These are phyloP conservation scores for Lemur catta DNA, from an alignment of 2,797 vertebrate genomes.

Conservation along the genomic window DNA sequence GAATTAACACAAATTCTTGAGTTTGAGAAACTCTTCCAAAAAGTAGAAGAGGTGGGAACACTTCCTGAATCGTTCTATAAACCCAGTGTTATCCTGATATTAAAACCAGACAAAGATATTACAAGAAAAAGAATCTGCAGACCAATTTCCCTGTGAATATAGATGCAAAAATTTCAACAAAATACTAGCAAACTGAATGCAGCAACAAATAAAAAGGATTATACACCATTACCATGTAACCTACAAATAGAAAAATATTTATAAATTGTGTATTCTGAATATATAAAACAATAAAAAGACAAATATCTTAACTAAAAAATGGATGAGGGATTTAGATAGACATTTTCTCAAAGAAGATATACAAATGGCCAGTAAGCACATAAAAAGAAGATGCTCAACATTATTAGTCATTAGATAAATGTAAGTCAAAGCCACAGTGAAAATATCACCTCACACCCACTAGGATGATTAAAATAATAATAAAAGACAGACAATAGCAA, in stretches of 20 bases:
- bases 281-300: not conserved
- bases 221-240: too few species aligned
- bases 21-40: not conserved
- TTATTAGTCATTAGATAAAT: constrained; percentile 14
- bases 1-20: not conserved
- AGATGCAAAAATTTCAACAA: not conserved
- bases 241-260: not conserved
- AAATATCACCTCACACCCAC: not conserved
- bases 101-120: not conserved
- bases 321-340: not conserved
- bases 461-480: not conserved
- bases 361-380: not conserved
- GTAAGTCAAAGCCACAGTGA: not conserved
- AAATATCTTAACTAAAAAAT: not conserved
- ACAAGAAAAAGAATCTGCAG: not conserved
- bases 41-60: not conserved
- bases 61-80: not conserved
- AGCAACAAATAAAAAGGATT: not conserved
- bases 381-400: not conserved
- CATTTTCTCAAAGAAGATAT: not conserved
- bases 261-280: not conserved
- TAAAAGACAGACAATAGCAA: constrained; percentile 1
- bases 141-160: not conserved
- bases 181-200: not conserved
- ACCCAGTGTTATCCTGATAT: not conserved